Percentiles rank a stretch among this genome's conserved stretches.
Conservation (phyloP, 2,797 vertebrate species). For the Gallirallus australis region DNA sequence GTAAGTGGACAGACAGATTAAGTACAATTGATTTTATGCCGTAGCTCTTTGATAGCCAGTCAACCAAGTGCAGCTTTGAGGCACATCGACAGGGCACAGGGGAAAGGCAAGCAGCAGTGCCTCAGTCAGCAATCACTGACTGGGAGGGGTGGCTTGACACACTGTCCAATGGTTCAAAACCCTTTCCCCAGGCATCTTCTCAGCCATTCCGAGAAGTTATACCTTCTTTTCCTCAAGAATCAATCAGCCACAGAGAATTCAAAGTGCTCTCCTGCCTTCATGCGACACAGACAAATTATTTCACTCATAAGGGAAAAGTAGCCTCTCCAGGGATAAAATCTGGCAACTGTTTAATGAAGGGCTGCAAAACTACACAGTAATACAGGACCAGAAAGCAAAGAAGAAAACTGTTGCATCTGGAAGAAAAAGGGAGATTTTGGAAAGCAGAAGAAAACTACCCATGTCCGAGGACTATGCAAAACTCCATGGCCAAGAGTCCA, state of each 20-base stretch:
- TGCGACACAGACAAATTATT: neutral
- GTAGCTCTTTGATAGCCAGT: neutral
- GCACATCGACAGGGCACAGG: neutral
- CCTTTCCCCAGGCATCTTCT: neutral
- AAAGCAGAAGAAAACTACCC: neutral
- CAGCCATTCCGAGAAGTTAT: neutral
- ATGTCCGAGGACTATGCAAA: neutral
- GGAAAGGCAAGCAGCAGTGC: neutral
- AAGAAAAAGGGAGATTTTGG: neutral
- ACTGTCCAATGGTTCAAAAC: neutral
- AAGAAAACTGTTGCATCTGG: neutral
- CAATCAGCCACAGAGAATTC: neutral
- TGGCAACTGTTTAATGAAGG: neutral
- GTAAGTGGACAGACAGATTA: neutral
- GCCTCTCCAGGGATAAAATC: neutral
- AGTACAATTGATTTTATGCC: neutral
- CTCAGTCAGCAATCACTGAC: neutral
- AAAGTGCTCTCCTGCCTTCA: neutral
- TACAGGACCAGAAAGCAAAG: neutral
- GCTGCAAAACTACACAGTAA: neutral
- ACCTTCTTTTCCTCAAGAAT: neutral
- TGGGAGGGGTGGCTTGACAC: neutral
- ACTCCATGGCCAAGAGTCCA: neutral
- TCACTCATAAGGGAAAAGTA: neutral
- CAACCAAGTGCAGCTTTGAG: neutral